Percentiles rank a stretch among this genome's conserved stretches.
phyloP scores from a whole-genome alignment of 1,140 invertebrate species.

The Euschistus heros region DNA sequence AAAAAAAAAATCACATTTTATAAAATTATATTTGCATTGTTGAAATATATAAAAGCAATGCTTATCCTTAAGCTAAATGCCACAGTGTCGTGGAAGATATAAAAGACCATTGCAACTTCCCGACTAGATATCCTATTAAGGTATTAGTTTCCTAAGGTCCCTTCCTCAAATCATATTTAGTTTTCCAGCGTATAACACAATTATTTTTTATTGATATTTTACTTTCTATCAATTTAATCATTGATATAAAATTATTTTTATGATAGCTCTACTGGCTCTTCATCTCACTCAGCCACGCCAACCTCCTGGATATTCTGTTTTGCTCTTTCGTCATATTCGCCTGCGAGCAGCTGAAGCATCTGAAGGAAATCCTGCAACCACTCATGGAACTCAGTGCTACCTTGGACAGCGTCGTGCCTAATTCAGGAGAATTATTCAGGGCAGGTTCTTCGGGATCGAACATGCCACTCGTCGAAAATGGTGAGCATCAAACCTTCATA shows the following conservation, averaged over 20 bases:
- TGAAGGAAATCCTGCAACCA: slow-evolving; percentile 74
- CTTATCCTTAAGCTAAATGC: neutral
- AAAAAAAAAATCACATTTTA: neutral
- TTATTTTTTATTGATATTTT: too few species aligned
- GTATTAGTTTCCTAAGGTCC: too few species aligned
- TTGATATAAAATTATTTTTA: slow-evolving; percentile 20
- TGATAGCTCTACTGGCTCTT: slow-evolving; percentile 58
- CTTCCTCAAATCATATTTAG: too few species aligned
- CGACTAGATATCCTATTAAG: too few species aligned
- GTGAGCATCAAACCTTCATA: slow-evolving; percentile 33
- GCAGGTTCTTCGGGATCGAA: slow-evolving; percentile 46
- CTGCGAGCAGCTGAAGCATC: slow-evolving; percentile 69
- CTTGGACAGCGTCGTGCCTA: slow-evolving; percentile 63
- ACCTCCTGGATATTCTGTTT: slow-evolving; percentile 63
- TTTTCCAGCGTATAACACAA: too few species aligned
- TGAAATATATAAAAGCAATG: neutral
- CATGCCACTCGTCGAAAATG: slow-evolving; percentile 42
- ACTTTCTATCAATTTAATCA: too few species aligned
- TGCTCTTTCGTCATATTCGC: slow-evolving; percentile 73
- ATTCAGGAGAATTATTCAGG: slow-evolving; percentile 63
- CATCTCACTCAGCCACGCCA: slow-evolving; percentile 56
- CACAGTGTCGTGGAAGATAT: too few species aligned
- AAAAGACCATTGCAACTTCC: too few species aligned
- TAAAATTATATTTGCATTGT: neutral
- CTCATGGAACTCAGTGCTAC: slow-evolving; percentile 72